Base-by-base conservation (phyloP, 2,888 invertebrate species). In the Galerucella nymphaeae region DNA sequence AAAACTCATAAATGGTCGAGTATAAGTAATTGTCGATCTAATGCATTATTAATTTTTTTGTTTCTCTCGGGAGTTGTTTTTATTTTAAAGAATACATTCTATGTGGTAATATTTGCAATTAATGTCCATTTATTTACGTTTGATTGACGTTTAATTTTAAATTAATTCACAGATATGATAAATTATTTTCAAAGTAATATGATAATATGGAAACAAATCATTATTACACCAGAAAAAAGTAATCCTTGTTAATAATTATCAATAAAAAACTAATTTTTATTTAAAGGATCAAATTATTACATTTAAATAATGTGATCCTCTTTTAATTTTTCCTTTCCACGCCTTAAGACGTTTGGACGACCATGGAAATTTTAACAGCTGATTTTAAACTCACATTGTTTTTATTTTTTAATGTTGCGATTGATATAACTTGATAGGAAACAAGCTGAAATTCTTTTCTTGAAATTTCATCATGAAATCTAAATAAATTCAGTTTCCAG, bases 91-190 rank as follows among this genome's bases (percentile, higher is more conserved):
- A 55, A 16, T 23, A 30, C 38, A 38, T 53, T 65, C 38, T 55
- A 50, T 16, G 42, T 62, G 18, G 16, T 6, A 10, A 58, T 58
- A 23, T 55, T 55, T n/a, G 11, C 38, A 65, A 65, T 65, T 53
- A 53, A 65, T 65, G 50, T 53, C 65, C 53, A 53, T 65, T 65
- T 53, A 65, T 65, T 53, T 42, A 38, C 18, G 16, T 1, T 38
- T 65, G 65, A 65, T 65, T 55, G 65, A 53, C 45, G 45, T 45
- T 45, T 1, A 18, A 18, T 55, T 18, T 18, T 55, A 55, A 55
- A 9, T 55, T 14, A 16, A 55, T 14, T 2, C 18, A 13, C 13
- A 13, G 14, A 38, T n/a, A 59, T 8, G 14, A 13, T 45, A 13
- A 13, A 45, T 11, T 14, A 14, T 45, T 45, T 14, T 11, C 45